Evolutionary conservation across 2,113 vertebrate species (phyloP).

Genomic region (Aptenodytes patagonicus): DNA sequence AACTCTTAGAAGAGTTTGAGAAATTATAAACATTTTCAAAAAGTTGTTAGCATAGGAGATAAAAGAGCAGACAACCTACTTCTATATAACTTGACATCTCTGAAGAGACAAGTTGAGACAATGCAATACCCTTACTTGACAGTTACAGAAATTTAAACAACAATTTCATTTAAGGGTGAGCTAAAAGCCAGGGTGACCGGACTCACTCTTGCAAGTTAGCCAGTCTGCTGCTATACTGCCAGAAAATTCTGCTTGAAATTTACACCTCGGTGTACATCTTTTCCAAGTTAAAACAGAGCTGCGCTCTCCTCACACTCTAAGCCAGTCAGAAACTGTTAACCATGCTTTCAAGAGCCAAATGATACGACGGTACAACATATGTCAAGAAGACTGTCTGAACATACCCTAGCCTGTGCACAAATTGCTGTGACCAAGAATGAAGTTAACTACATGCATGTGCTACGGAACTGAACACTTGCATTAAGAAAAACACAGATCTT

Average conservation of each 20-base stretch:
- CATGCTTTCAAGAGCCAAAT: not conserved
- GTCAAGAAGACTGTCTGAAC: not conserved
- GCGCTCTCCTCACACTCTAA: not conserved
- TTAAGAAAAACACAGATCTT: not conserved
- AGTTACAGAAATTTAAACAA: not conserved
- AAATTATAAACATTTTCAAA: not conserved
- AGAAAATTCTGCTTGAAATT: not conserved
- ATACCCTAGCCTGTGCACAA: not conserved
- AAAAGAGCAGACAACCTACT: not conserved
- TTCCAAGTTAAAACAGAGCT: not conserved
- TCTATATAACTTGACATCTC: not conserved
- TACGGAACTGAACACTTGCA: not conserved
- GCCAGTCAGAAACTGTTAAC: not conserved
- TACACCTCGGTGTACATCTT: not conserved
- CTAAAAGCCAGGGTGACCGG: not conserved
- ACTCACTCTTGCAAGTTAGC: not conserved
- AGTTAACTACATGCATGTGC: not conserved
- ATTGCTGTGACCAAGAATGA: not conserved
- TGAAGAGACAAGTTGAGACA: not conserved
- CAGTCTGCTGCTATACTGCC: not conserved
- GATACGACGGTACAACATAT: not conserved
- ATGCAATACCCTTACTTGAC: not conserved
- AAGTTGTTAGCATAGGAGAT: not conserved
- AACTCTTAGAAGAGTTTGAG: not conserved
- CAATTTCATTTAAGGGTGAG: not conserved